Base-by-base conservation (phyloP, 2,888 invertebrate genomes). In the Apomyelois bistriatella region DNA sequence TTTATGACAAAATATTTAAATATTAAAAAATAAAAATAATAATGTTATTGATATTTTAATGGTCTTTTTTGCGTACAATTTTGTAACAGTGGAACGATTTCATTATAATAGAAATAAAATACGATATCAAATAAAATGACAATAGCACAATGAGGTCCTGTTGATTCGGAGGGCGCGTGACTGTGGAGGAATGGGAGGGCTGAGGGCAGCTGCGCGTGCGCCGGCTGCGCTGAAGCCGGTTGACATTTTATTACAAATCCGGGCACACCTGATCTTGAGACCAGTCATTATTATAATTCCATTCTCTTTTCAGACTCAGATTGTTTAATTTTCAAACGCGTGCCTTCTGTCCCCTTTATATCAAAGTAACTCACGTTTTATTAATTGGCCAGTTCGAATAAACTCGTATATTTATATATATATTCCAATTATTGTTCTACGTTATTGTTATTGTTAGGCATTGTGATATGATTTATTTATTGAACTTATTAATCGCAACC, bases 191-290 rank as follows among this genome's bases (percentile, higher is more conserved):
- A 69, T 65, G 73, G 75, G 77, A 73, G 79, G 83, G 78, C 70
- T 62, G 60, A 55, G 61, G 74, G 76, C 89, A 85, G 88, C 88
- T 85, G 88, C 85, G 77, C 76, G 73, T 70, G 83, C 75, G 79
- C 74, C 78, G 87, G 87, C 82, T 87, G 89, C 80, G 71, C 74
- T 61, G 70, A 64, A 76, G 70, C 78, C 80, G 72, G 78, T 82
- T 82, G 85, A 86, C 85, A 86, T 84, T 83, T 70, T 80, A 78
- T 75, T 78, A 82, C 77, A 85, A 89, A 87, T 86, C 86, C 79
- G 72, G 68, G 76, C 88, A 80, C 86, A 88, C 89, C 88, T 88
- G 87, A 88, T 85, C 80, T 76, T 68, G 61, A 75, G 77, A 81
- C 82, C 77, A 79, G 76, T 81, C 79, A 84, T 85, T 85, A 86